Base-by-base conservation (phyloP, 92 coral and sea anemone genomes). In the Palythoa heliodiscus region DNA sequence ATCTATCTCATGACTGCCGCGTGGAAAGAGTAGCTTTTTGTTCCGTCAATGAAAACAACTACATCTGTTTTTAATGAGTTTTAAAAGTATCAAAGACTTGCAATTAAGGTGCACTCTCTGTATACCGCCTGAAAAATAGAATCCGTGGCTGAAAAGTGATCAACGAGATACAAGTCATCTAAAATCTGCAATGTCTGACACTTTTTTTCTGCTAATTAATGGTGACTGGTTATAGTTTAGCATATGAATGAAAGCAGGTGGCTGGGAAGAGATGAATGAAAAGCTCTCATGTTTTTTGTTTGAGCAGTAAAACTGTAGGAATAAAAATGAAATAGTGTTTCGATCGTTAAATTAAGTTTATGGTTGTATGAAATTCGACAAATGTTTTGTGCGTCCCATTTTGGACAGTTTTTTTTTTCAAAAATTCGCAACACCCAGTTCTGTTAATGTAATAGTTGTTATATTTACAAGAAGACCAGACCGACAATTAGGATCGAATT, bases 191-290 rank as follows among this genome's bases (percentile, higher is more conserved):
- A 55, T 67, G 63, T 80, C 74, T 12, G 25, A n/a, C n/a, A 52
- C 58, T 11, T 29, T 29, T 29, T 10, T 15, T 23, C 43, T 74
- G 74, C 74, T 78, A 80, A 80, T 67, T 80, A 66, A 6, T 29
- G 66, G 73, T 64, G 84, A 64, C 70, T 48, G 61, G 70, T 78
- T 63, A 19, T 6, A 63, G 19, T 52, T 80, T 80, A 66, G 73
- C 84, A 80, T 80, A 80, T 80, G 84, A 80, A 80, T 80, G 74
- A 67, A 10, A 12, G 57, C 84, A 80, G 84, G 84, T 80, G 84
- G 84, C 13, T 80, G 54, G 29, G 23, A 43, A 25, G 74, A 80
- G 60, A 80, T 80, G 84, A 80, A 80, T 80, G 84, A 66, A 80
- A 48, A 16, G 47, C 57, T 80, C 53, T 80, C 61, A 80, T n/a